Evolutionary conservation across 2,797 vertebrate species (phyloP).

Genomic region (Cossypha polioptera): DNA sequence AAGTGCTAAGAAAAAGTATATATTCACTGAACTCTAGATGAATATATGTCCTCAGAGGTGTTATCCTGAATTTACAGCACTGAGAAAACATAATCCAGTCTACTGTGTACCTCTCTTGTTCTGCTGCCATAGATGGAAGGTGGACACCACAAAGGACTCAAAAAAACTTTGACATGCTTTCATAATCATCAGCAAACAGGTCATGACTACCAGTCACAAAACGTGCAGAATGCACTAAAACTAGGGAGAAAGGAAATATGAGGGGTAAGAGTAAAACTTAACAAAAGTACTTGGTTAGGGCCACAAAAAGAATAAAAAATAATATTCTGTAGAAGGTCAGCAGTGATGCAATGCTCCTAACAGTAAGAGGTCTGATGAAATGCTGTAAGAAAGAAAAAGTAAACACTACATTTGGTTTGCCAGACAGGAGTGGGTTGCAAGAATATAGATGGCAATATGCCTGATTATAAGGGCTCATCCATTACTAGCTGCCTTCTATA

Average conservation of each 20-base stretch:
- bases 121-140: not conserved
- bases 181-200: constrained; percentile 28
- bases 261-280: not conserved
- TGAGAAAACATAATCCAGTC: constrained; percentile 14
- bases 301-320: not conserved
- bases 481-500: not conserved
- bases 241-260: not conserved
- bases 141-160: constrained; percentile 14
- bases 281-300: not conserved
- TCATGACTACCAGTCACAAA: not conserved
- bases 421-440: not conserved
- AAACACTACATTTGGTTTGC: not conserved
- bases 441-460: not conserved
- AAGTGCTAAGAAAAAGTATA: constrained; percentile 36
- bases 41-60: not conserved
- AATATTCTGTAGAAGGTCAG: not conserved
- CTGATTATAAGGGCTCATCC: not conserved
- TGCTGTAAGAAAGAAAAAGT: not conserved
- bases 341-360: not conserved
- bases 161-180: not conserved
- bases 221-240: constrained; percentile 5
- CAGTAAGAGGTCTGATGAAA: not conserved
- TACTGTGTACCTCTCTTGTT: not conserved
- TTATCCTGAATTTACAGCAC: not conserved
- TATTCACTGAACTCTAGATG: not conserved